phyloP scores from a whole-genome alignment of 2,797 vertebrate genomes.

The Adelosebastes latens region DNA sequence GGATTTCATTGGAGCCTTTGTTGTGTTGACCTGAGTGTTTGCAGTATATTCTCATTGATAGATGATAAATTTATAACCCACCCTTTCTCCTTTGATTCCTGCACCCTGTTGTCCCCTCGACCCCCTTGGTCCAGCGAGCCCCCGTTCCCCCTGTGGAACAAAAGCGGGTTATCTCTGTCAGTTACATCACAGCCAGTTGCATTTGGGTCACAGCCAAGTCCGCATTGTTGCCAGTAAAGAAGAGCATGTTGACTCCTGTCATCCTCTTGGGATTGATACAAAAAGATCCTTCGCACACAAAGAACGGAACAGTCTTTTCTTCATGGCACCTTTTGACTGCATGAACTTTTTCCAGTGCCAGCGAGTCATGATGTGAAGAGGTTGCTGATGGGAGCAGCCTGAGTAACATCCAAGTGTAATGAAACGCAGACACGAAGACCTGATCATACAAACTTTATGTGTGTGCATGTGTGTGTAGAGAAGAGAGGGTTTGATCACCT shows the following conservation, averaged over 20 bases:
- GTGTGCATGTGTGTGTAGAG: not conserved
- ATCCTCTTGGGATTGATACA: conserved; percentile 38
- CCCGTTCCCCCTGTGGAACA: conserved; percentile 87
- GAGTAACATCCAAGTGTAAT: not conserved
- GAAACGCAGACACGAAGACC: conserved; percentile 19
- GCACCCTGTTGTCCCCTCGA: conserved; percentile 85
- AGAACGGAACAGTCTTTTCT: conserved; percentile 29
- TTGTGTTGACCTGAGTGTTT: conserved; percentile 32
- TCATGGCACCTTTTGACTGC: not conserved
- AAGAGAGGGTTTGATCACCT: not conserved
- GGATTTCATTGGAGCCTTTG: conserved; percentile 67
- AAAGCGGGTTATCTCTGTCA: conserved; percentile 48
- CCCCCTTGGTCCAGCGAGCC: conserved; percentile 88
- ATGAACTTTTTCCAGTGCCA: not conserved
- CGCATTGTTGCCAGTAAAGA: conserved; percentile 51
- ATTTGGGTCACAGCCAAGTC: conserved; percentile 48
- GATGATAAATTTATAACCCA: conserved; percentile 78
- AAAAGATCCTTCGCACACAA: conserved; percentile 21
- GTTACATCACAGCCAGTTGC: conserved; percentile 42
- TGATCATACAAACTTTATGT: not conserved
- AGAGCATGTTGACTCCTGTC: conserved; percentile 61
- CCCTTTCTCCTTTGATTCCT: conserved; percentile 92
- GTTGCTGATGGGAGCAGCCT: not conserved
- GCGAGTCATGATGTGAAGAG: not conserved
- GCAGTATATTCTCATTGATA: conserved; percentile 9